Evolutionary conservation across 2,888 invertebrate genomes (phyloP).

Genomic region (Cephonodes hylas): DNA sequence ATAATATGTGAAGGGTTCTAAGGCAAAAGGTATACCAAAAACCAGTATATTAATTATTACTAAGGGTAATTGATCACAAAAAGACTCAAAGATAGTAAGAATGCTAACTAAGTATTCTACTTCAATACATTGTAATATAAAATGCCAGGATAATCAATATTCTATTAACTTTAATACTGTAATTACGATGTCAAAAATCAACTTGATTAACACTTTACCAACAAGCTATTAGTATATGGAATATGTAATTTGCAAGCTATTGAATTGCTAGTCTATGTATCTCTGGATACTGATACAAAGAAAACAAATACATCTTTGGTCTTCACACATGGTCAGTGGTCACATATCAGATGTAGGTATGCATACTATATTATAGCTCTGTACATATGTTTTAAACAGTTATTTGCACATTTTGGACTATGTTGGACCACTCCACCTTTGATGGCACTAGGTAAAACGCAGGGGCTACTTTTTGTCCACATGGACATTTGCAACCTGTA

Average conservation of each 20-base stretch:
- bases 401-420: constrained; percentile 92
- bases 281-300: neutral
- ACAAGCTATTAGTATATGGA: too few species aligned
- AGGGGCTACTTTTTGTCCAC: constrained; percentile 93
- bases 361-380: neutral
- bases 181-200: neutral
- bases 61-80: too few species aligned
- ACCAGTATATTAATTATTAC: neutral
- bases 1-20: neutral
- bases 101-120: neutral
- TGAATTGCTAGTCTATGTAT: neutral
- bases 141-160: neutral
- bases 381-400: constrained; percentile 79
- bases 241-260: neutral
- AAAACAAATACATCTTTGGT: neutral
- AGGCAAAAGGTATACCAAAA: neutral
- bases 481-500: constrained; percentile 92
- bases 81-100: neutral
- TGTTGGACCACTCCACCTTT: constrained; percentile 94
- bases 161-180: neutral
- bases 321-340: neutral
- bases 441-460: constrained; percentile 95
- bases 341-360: too few species aligned
- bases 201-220: neutral
- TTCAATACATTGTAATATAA: neutral